Conservation (phyloP, 2,888 invertebrate species). For the Troides helena region DNA sequence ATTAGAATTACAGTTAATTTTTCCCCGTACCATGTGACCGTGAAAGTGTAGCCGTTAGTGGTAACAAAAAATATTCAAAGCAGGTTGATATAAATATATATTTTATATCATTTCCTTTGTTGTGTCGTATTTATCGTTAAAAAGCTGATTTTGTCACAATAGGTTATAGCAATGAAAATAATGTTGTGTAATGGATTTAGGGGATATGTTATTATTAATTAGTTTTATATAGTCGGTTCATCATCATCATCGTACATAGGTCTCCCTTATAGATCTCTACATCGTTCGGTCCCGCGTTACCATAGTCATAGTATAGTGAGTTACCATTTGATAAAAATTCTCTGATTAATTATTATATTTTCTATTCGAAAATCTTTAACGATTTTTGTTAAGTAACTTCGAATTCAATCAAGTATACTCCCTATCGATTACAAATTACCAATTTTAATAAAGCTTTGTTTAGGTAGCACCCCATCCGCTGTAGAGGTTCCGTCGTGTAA, state of each 20-base stretch:
- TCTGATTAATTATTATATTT: too few relatives aligned
- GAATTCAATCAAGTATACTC: background rate
- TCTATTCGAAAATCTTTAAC: background rate
- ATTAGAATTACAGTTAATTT: background rate
- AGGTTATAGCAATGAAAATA: background rate
- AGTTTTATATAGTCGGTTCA: background rate
- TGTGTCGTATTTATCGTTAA: too few relatives aligned
- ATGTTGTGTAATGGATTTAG: background rate
- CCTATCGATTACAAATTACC: constrained; percentile 1
- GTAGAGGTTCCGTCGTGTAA: constrained; percentile 39
- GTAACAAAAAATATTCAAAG: background rate
- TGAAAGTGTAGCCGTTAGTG: background rate
- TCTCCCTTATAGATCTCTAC: too few relatives aligned
- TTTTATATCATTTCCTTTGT: too few relatives aligned
- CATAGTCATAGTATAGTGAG: too few relatives aligned
- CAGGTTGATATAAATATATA: background rate
- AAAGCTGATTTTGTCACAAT: too few relatives aligned
- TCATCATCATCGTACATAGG: too few relatives aligned
- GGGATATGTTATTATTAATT: background rate
- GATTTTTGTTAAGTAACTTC: background rate
- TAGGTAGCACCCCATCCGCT: constrained; percentile 1
- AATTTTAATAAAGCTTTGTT: constrained; percentile 19
- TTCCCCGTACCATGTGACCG: background rate
- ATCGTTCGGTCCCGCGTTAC: too few relatives aligned
- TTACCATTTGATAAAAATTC: too few relatives aligned